Conservation (phyloP, 2,888 invertebrate genomes). For the Anagyrus pseudococci region DNA sequence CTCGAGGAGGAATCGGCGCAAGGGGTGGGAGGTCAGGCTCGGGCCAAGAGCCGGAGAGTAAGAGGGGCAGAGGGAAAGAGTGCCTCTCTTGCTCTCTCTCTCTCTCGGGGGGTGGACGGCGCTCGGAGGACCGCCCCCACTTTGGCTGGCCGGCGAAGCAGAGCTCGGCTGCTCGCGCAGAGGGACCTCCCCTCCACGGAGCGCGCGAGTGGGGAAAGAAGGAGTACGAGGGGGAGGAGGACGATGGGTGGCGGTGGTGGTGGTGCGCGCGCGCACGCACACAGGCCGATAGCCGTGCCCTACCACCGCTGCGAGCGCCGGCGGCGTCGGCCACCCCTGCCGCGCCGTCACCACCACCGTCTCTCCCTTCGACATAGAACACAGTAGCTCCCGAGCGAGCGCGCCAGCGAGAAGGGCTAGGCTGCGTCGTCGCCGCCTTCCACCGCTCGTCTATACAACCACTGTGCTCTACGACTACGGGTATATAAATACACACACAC, state of each 20-base stretch:
- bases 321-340: conserved; percentile 55
- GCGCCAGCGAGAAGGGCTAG: conserved; percentile 55
- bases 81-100: too few relatives aligned
- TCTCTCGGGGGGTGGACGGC: too few relatives aligned
- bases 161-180: conserved; percentile 53
- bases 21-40: too few relatives aligned
- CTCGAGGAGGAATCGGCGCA: too few relatives aligned
- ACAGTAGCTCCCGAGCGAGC: conserved; percentile 62
- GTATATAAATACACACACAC: too few relatives aligned
- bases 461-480: too few relatives aligned
- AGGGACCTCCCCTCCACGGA: conserved; percentile 54
- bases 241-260: too few relatives aligned
- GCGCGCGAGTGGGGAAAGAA: too few relatives aligned
- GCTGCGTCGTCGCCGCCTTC: conserved; percentile 45
- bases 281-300: too few relatives aligned
- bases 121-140: conserved; percentile 59
- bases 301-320: conserved; percentile 15
- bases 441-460: neutral
- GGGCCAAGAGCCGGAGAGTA: too few relatives aligned
- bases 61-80: too few relatives aligned
- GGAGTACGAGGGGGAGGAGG: too few relatives aligned
- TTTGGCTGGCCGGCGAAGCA: conserved; percentile 51
- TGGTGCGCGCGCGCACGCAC: conserved; percentile 32
- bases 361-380: conserved; percentile 58
- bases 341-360: conserved; percentile 47